These are phyloP conservation scores for Cheilinus undulatus DNA, from an alignment of 2,113 vertebrate genomes.

Conservation along the genomic window DNA sequence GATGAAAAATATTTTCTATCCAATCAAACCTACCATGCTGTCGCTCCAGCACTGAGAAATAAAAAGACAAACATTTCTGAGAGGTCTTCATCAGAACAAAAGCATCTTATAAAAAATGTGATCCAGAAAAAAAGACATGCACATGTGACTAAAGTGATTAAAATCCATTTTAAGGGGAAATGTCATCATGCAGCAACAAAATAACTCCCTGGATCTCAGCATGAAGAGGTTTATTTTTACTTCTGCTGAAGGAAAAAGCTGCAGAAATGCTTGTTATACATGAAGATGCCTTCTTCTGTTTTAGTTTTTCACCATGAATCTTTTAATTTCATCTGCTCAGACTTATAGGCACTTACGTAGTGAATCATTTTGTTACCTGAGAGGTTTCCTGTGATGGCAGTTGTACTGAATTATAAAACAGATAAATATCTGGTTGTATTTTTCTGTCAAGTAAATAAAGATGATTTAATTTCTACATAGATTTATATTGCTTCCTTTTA, in stretches of 20 bases:
- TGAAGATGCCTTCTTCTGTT: slow-evolving; percentile 4
- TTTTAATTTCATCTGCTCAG: slow-evolving; percentile 6
- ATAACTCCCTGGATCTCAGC: slow-evolving; percentile 18
- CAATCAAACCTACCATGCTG: background rate
- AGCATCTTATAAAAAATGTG: slow-evolving; percentile 6
- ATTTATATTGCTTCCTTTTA: background rate
- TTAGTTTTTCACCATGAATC: slow-evolving; percentile 16
- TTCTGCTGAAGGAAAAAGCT: slow-evolving; percentile 4
- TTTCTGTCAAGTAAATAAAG: slow-evolving; percentile 10
- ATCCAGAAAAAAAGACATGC: slow-evolving; percentile 18
- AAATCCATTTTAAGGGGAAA: slow-evolving; percentile 15
- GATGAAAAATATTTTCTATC: slow-evolving; percentile 9
- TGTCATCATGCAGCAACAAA: slow-evolving; percentile 34
- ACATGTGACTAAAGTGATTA: background rate
- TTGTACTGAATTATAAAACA: background rate
- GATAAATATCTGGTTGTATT: slow-evolving; percentile 11
- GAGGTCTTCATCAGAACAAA: background rate
- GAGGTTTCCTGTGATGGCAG: background rate
- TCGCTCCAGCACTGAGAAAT: background rate
- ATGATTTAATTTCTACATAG: background rate
- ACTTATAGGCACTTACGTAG: background rate
- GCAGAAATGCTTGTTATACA: background rate
- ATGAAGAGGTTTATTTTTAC: slow-evolving; percentile 32
- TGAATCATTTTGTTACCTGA: background rate
- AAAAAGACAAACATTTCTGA: background rate